These are phyloP conservation scores for Tillus elongatus DNA, from an alignment of 2,888 invertebrate genomes.

Conservation along the genomic window DNA sequence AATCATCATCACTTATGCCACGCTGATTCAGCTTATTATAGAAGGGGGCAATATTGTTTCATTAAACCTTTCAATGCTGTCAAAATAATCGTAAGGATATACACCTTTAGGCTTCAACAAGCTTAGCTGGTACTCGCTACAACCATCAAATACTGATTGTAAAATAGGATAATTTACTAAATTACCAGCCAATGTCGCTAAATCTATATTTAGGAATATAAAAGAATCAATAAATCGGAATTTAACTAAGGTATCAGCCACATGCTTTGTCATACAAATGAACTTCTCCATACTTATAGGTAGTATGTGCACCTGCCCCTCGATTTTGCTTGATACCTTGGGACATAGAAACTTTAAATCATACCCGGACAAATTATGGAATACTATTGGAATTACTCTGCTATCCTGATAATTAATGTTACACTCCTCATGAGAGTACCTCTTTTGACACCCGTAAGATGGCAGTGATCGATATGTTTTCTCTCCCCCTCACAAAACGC, in stretches of 20 bases:
- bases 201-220: conserved; percentile 2
- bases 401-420: conserved; percentile 6
- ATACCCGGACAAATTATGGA: conserved; percentile 16
- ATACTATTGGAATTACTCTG: conserved; percentile 4
- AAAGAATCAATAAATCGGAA: conserved; percentile 11
- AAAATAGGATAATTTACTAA: no score
- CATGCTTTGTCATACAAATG: conserved; percentile 10
- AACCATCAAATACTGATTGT: conserved; percentile 5
- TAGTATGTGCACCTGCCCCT: conserved; percentile 3
- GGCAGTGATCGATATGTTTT: conserved; percentile 10
- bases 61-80: no score
- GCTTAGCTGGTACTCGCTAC: neutral
- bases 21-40: no score
- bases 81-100: conserved; percentile 14
- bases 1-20: no score
- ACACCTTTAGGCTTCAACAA: conserved; percentile 5
- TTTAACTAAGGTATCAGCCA: conserved; percentile 3
- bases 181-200: conserved; percentile 3
- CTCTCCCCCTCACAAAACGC: conserved; percentile 6
- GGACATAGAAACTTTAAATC: conserved; percentile 17
- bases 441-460: conserved; percentile 4
- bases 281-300: conserved; percentile 9
- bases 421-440: conserved; percentile 9
- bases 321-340: no score
- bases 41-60: no score